Evolutionary conservation across 2,113 vertebrate species (phyloP), one percentile per base, ranked within the genome.

Genomic region (Beaufortia kweichowensis): DNA sequence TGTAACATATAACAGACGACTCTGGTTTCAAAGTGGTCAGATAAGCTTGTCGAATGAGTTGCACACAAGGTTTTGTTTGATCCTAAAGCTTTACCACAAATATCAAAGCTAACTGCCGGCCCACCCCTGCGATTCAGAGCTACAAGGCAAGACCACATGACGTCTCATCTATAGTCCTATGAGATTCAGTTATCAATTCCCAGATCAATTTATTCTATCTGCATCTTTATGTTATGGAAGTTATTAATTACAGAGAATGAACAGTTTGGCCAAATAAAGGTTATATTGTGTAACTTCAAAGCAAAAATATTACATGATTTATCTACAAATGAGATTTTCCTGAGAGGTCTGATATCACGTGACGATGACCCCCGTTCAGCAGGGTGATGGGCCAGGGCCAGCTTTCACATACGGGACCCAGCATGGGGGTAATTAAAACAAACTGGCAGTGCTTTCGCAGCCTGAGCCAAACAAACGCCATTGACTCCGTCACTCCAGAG

Each of bases 361-460:
- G 66, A 29, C 35, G 29, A 23, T 72, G 61, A 73, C 67, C 73
- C 53, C 6, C 31, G 56, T 73, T 66, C 63, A 46, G 68, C 62
- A 24, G 65, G 31, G 70, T 69, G 69, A 77, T 66, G 79, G 65
- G 76, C 2, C 35, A 74, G 53, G 48, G 68, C 76, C 80, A 81
- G 57, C 57, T 82, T 81, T 80, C 78, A 48, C 85, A 83, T 81
- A 82, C 77, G 56, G 82, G 53, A 55, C 81, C 77, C 81, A 77
- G 86, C 77, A 67, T 83, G 86, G 81, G 75, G 77, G 77, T 85
- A 87, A 87, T 87, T 87, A 87, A 84, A 83, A 84, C 84, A 84
- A 85, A 84, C 79, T 84, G 80, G 59, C 78, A 78, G 31, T 73
- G 57, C 78, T 77, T 82, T 77, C 39, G 68, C 59, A 69, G 79